Base-by-base conservation (phyloP, 1,140 invertebrate species). In the Listronotus bonariensis region DNA sequence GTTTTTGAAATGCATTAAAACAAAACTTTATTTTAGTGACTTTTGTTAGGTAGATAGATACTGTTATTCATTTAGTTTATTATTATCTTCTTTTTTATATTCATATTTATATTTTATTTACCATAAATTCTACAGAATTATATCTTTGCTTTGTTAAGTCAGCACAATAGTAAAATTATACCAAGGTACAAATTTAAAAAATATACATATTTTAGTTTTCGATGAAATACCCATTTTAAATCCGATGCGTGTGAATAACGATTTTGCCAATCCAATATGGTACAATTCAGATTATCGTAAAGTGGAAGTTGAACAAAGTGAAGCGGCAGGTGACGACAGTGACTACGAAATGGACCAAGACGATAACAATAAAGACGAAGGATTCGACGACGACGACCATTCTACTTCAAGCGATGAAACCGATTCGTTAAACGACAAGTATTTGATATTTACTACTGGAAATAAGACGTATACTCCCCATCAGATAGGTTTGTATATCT, bases 381-480 rank as follows among this genome's bases (percentile, higher is more conserved):
- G 65, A 41, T 66, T 74, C 54, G 62, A 65, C 36, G 62, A 66
- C 18, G 63, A 65, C 17, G 69, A 70, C 32, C 55, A 64, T 63
- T 67, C 68, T 12, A 58, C 61, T 10, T 75, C 72, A 9, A 68
- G 68, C 43, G 65, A 67, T 46, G 76, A 79, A 31, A 74, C 78
- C n/a, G 82, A 83, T 66, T 77, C 82, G 54, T 45, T 75, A 31
- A 80, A 81, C 10, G 88, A 90, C 64, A 93, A 92, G 76, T 90
- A 89, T 76, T 82, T 95, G 12, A 94, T 95, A 67, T 95, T 93
- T 77, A 93, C 92, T 7, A 92, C 89, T 51, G 92, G 92, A 0
- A 89, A 88, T 9, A 87, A 91, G 78, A 93, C 92, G 0, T 95
- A 91, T 70, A 92, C 90, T 3, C 92, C 92, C 0, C 92, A 95